These are phyloP conservation scores for Eubasilissa splendida DNA, from an alignment of 2,888 invertebrate genomes.

Conservation along the genomic window DNA sequence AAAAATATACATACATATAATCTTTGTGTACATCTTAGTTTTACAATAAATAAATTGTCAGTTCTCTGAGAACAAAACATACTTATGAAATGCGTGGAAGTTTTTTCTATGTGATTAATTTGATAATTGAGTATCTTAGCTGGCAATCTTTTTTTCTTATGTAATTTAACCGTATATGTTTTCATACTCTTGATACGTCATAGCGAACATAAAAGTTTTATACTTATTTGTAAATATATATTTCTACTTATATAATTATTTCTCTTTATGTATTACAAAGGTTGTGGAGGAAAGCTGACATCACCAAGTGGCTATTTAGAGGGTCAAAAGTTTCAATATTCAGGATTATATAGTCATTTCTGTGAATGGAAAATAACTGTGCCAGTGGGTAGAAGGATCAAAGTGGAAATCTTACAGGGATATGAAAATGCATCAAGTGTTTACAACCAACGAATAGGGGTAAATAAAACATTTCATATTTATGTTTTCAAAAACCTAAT, in stretches of 20 bases:
- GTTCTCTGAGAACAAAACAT: too few species aligned
- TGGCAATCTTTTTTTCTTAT: too few species aligned
- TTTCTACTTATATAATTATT: background rate
- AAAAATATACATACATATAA: too few species aligned
- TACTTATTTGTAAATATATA: too few species aligned
- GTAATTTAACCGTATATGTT: too few species aligned
- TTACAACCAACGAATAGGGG: slow-evolving; percentile 60
- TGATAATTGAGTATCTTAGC: too few species aligned
- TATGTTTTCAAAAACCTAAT: background rate
- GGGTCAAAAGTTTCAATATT: slow-evolving; percentile 81
- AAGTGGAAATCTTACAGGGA: slow-evolving; percentile 63
- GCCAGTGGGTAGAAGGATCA: slow-evolving; percentile 77
- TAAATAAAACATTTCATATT: slow-evolving; percentile 13
- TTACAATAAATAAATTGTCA: too few species aligned
- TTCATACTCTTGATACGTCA: too few species aligned
- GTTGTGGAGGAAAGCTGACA: slow-evolving; percentile 79
- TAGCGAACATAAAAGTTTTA: too few species aligned
- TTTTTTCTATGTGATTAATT: too few species aligned
- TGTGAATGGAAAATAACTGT: slow-evolving; percentile 83
- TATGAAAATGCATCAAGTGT: background rate
- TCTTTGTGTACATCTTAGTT: too few species aligned
- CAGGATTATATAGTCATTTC: slow-evolving; percentile 64
- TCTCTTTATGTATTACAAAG: slow-evolving; percentile 62
- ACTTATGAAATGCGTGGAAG: too few species aligned
- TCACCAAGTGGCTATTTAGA: slow-evolving; percentile 78